A percentile compares a stretch with the other conserved stretches of the same genome.
phyloP scores from a whole-genome alignment of 2,113 vertebrate species.

The Amphiprion ocellaris region DNA sequence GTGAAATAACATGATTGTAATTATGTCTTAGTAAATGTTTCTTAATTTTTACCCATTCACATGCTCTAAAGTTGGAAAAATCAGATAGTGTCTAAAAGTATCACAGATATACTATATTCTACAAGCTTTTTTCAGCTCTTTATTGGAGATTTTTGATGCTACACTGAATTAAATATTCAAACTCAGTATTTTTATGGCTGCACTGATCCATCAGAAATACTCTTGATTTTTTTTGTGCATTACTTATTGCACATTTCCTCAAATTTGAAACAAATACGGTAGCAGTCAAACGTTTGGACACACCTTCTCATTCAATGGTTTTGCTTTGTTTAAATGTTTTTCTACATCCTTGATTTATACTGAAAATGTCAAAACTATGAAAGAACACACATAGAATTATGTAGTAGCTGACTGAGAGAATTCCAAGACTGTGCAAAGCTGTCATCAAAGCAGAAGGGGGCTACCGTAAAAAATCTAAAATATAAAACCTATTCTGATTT shows the following conservation, averaged over 20 bases:
- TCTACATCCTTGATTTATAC: too few species aligned
- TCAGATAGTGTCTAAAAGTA: neutral
- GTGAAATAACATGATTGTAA: conserved; percentile 2
- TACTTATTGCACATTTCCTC: neutral
- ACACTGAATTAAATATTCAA: neutral
- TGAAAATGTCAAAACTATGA: too few species aligned
- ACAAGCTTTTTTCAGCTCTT: neutral
- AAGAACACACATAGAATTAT: too few species aligned
- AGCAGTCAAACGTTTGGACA: too few species aligned
- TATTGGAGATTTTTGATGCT: neutral
- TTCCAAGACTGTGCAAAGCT: too few species aligned
- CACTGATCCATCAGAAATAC: conserved; percentile 20
- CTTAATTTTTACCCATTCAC: neutral
- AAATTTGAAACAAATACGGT: neutral
- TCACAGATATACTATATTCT: neutral
- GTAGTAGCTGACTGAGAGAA: too few species aligned
- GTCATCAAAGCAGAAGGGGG: too few species aligned
- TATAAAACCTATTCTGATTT: too few species aligned
- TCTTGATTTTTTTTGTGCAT: neutral
- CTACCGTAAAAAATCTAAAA: too few species aligned
- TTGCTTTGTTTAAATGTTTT: too few species aligned
- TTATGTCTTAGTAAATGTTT: neutral
- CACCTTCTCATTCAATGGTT: too few species aligned
- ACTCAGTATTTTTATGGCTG: conserved; percentile 17
- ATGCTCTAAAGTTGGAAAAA: conserved; percentile 5